Conservation (phyloP, 2,888 invertebrate species). For the Eucriotettix oculatus region DNA sequence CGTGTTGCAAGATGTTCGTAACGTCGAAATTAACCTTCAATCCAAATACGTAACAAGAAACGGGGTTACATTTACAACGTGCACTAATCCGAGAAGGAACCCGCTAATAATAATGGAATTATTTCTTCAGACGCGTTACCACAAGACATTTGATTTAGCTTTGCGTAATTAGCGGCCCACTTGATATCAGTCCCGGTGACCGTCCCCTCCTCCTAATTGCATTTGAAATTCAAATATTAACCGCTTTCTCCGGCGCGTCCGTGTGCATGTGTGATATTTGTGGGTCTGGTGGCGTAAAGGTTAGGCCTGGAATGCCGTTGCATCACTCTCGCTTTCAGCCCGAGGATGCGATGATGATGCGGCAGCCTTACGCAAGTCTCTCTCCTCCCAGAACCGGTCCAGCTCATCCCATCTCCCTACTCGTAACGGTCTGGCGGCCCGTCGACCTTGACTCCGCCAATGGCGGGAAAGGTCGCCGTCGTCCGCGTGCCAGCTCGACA, state of each 20-base stretch:
- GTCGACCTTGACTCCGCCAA: constrained; percentile 1
- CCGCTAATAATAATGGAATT: too few species aligned
- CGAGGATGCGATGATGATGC: too few species aligned
- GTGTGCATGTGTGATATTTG: not conserved
- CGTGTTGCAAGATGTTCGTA: too few species aligned
- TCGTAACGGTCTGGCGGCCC: not conserved
- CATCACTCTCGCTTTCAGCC: not conserved
- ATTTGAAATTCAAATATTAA: too few species aligned
- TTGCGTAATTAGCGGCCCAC: too few species aligned
- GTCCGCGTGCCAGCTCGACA: not conserved
- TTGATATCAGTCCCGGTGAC: too few species aligned
- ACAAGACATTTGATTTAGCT: too few species aligned
- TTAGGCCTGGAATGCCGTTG: not conserved
- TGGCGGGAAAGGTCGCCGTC: not conserved
- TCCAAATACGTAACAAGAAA: too few species aligned
- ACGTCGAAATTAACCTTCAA: too few species aligned
- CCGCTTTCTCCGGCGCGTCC: not conserved
- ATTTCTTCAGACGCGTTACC: not conserved
- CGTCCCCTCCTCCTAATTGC: too few species aligned
- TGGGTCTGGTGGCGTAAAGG: not conserved
- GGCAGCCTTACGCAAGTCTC: not conserved
- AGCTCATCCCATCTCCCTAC: not conserved
- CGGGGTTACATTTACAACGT: too few species aligned
- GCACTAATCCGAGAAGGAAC: too few species aligned
- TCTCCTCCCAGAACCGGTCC: not conserved